phyloP scores from a whole-genome alignment of 2,113 vertebrate species.

The Egretta garzetta region DNA sequence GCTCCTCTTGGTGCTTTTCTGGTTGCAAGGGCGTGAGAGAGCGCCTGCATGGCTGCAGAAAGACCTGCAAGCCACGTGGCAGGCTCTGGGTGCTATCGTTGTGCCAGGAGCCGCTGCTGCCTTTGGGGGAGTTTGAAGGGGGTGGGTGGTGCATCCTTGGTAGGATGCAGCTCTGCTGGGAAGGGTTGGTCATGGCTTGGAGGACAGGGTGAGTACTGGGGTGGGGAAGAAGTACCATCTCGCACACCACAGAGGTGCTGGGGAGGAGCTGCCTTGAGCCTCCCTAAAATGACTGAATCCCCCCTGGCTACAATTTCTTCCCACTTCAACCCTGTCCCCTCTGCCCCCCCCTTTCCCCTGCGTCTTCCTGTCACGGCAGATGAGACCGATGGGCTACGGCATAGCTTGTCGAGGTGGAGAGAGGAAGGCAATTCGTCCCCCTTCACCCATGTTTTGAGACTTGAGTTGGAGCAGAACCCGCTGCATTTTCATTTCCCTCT shows the following conservation, averaged over 20 bases:
- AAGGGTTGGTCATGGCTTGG: background rate
- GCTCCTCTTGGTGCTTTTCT: background rate
- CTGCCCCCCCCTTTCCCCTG: background rate
- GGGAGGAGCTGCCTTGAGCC: background rate
- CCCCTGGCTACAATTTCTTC: background rate
- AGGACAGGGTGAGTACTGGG: background rate
- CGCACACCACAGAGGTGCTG: background rate
- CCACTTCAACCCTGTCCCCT: background rate
- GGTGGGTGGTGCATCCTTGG: fast-evolving
- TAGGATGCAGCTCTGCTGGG: background rate
- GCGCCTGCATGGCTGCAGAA: background rate
- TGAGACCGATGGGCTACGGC: background rate
- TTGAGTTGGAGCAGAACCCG: background rate
- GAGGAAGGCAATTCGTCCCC: background rate
- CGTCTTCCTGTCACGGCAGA: background rate
- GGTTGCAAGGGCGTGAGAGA: no score
- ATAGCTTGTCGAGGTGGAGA: background rate
- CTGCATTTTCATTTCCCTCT: background rate
- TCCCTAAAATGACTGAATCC: background rate
- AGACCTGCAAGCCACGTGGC: background rate
- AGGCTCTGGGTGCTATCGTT: background rate
- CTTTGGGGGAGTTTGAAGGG: background rate
- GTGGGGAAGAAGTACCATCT: background rate
- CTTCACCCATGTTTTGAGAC: background rate
- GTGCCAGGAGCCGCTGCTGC: background rate